Evolutionary conservation across 2,888 invertebrate genomes (phyloP).

Genomic region (Sepiola atlantica): DNA sequence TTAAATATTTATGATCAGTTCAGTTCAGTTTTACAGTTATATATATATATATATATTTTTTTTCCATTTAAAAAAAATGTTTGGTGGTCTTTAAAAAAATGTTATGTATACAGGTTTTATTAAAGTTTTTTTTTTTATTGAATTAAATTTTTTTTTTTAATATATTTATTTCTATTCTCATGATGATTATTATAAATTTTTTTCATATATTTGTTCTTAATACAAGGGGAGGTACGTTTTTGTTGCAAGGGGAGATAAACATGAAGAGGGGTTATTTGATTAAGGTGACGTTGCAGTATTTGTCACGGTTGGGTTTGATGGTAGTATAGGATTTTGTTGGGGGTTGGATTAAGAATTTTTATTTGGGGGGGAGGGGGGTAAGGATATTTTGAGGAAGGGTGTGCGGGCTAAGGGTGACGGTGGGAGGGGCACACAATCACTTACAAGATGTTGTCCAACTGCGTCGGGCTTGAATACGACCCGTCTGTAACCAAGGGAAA

Average conservation of each 20-base stretch:
- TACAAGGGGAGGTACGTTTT: not conserved
- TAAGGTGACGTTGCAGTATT: not conserved
- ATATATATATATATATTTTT: not conserved
- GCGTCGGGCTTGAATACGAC: constrained; percentile 39
- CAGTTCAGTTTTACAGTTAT: not conserved
- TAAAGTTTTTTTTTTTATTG: not conserved
- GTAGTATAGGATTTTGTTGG: too few species aligned
- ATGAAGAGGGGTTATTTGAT: not conserved
- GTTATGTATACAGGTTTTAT: not conserved
- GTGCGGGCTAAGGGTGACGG: not conserved
- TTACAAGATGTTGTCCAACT: constrained; percentile 41
- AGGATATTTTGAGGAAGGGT: too few species aligned
- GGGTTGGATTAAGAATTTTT: too few species aligned
- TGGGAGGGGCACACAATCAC: not conserved
- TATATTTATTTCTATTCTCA: not conserved
- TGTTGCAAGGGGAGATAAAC: not conserved
- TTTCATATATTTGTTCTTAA: not conserved
- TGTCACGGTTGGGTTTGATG: not conserved
- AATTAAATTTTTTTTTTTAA: not conserved
- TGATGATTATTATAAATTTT: not conserved
- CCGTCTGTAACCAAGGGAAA: constrained; percentile 24
- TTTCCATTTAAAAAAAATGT: not conserved
- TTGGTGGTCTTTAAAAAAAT: not conserved
- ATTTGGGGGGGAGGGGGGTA: too few species aligned
- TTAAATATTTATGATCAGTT: not conserved